These are phyloP conservation scores for Pachyramphus minor DNA, from an alignment of 2,113 vertebrate species.

Conservation along the genomic window DNA sequence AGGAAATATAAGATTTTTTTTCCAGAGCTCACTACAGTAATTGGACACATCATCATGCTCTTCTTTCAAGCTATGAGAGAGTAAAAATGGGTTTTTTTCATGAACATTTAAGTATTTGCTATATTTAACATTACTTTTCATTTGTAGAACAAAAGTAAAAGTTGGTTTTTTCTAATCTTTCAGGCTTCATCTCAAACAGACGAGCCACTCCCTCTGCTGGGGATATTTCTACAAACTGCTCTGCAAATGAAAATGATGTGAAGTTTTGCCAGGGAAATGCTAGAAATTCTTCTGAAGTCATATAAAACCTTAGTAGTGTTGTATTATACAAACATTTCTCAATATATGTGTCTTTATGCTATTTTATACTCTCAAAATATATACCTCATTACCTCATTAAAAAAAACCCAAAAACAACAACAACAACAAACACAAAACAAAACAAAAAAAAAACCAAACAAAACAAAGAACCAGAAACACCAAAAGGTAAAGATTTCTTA, in stretches of 20 bases:
- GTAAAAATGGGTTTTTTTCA: neutral
- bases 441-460: neutral
- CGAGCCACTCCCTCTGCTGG: conserved; percentile 57
- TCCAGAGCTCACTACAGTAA: neutral
- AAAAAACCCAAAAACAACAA: too few relatives aligned
- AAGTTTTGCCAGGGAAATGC: neutral
- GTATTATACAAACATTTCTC: neutral
- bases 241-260: neutral
- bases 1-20: neutral
- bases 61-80: neutral
- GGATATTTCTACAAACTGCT: conserved; percentile 29
- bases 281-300: neutral
- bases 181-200: neutral
- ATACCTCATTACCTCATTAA: fast-evolving
- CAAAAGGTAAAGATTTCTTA: neutral
- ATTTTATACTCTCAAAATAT: neutral
- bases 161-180: neutral
- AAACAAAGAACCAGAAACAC: neutral
- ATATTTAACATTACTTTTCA: neutral
- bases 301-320: neutral
- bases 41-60: fast-evolving
- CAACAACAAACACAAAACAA: too few relatives aligned
- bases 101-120: neutral
- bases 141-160: neutral
- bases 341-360: neutral